These are phyloP conservation scores for Nebria brevicollis DNA, from an alignment of 2,888 invertebrate genomes.

Conservation along the genomic window DNA sequence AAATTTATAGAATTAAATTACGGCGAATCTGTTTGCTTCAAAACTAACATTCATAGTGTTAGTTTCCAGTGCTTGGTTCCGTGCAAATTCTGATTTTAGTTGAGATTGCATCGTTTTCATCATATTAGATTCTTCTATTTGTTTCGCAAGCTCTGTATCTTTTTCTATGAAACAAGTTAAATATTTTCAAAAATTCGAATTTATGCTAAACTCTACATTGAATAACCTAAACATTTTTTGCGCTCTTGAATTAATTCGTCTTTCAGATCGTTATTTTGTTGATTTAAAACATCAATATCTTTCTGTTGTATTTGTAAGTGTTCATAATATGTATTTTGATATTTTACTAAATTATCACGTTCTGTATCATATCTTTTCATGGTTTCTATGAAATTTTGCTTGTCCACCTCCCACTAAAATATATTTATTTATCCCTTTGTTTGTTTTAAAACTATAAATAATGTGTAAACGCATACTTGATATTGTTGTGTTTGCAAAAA, in stretches of 20 bases:
- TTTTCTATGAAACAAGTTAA: slow-evolving; percentile 6
- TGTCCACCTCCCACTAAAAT: slow-evolving; percentile 48
- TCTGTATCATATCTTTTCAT: slow-evolving; percentile 50
- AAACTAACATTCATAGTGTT: slow-evolving; percentile 55
- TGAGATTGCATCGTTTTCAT: slow-evolving; percentile 58
- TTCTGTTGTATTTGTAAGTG: slow-evolving; percentile 54
- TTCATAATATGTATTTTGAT: slow-evolving; percentile 52
- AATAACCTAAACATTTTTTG: slow-evolving; percentile 53
- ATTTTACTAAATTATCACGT: slow-evolving; percentile 48
- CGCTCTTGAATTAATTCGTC: slow-evolving; percentile 56
- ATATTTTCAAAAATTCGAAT: neutral
- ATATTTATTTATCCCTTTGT: no score
- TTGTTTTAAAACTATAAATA: neutral
- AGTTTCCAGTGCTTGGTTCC: slow-evolving; percentile 57
- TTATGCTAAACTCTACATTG: neutral
- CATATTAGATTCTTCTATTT: slow-evolving; percentile 56
- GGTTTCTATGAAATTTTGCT: slow-evolving; percentile 50
- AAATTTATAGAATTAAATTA: slow-evolving; percentile 48
- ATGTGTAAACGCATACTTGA: slow-evolving; percentile 50
- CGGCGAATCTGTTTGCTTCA: slow-evolving; percentile 59
- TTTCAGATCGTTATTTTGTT: slow-evolving; percentile 52
- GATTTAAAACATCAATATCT: slow-evolving; percentile 53
- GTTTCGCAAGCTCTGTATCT: slow-evolving; percentile 16
- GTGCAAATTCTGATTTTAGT: slow-evolving; percentile 56
- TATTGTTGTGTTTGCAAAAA: slow-evolving; percentile 54